Conservation (phyloP, 2,113 vertebrate genomes). For the Pterocles orientalis region DNA sequence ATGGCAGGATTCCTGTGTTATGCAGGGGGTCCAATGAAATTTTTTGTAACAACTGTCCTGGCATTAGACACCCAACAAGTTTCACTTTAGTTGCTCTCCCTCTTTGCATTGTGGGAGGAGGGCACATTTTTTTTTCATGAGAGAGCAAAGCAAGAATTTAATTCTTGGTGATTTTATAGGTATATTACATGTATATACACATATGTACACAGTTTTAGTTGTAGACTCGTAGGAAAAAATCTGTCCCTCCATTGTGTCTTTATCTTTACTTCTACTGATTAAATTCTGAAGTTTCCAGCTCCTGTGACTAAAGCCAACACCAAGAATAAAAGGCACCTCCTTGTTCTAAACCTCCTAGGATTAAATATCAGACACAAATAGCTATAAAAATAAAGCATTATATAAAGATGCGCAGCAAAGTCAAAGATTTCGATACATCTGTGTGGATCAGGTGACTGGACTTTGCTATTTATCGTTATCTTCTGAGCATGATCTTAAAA, state of each 20-base stretch:
- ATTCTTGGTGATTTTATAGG: background rate
- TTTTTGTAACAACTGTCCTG: background rate
- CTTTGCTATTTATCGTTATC: background rate
- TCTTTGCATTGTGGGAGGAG: background rate
- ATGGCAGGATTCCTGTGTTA: background rate
- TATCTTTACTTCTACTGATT: background rate
- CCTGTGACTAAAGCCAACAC: background rate
- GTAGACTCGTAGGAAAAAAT: background rate
- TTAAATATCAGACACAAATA: background rate
- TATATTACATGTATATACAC: background rate
- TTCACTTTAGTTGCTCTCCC: background rate
- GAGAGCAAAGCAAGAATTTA: background rate
- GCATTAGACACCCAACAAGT: background rate
- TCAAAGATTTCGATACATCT: background rate
- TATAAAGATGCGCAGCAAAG: background rate
- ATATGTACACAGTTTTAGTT: background rate
- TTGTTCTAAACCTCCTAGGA: background rate
- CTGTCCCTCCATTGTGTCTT: background rate
- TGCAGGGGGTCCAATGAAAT: fast-evolving
- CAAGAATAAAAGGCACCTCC: background rate
- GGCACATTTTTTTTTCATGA: background rate
- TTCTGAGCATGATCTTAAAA: background rate
- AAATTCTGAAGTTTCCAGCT: background rate
- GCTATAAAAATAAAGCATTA: background rate
- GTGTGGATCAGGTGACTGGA: background rate